Percentiles rank a stretch among this genome's conserved stretches.
phyloP scores from a whole-genome alignment of 2,113 vertebrate genomes.

The Nannobrachium achirus region DNA sequence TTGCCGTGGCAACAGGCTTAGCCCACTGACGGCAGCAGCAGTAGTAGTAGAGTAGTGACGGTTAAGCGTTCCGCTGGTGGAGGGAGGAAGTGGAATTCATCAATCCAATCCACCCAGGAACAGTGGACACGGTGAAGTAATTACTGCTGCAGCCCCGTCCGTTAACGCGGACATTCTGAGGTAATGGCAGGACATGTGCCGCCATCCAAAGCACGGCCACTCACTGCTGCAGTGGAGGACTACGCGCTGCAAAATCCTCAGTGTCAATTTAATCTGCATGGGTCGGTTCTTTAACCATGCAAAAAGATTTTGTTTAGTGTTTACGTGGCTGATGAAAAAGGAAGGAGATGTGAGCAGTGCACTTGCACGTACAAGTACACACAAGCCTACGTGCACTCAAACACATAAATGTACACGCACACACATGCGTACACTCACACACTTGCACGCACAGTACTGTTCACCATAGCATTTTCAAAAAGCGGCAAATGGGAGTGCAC shows the following conservation, averaged over 20 bases:
- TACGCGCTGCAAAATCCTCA: too few relatives aligned
- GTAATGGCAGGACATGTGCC: neutral
- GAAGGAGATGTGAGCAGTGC: too few relatives aligned
- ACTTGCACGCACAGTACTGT: neutral
- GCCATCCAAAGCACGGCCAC: neutral
- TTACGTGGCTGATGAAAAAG: too few relatives aligned
- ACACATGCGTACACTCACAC: neutral
- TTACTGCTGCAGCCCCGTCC: slow-evolving; percentile 43
- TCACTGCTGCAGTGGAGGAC: neutral
- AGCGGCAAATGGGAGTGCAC: neutral
- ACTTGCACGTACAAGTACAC: neutral
- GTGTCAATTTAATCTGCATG: too few relatives aligned
- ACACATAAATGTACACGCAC: slow-evolving; percentile 15
- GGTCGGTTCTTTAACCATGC: too few relatives aligned
- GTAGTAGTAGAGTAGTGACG: slow-evolving; percentile 17
- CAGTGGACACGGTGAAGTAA: slow-evolving; percentile 53
- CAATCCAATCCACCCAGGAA: slow-evolving; percentile 62
- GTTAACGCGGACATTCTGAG: slow-evolving; percentile 26
- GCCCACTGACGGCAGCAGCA: slow-evolving; percentile 60
- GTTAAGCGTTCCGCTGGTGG: slow-evolving; percentile 47
- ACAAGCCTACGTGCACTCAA: neutral
- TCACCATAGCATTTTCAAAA: neutral
- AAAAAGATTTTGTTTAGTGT: too few relatives aligned
- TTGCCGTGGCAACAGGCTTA: slow-evolving; percentile 73
- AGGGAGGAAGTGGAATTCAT: slow-evolving; percentile 68